A percentile compares a stretch with the other conserved stretches of the same genome.
Conservation (phyloP, 2,113 vertebrate genomes). For the Struthio camelus region DNA sequence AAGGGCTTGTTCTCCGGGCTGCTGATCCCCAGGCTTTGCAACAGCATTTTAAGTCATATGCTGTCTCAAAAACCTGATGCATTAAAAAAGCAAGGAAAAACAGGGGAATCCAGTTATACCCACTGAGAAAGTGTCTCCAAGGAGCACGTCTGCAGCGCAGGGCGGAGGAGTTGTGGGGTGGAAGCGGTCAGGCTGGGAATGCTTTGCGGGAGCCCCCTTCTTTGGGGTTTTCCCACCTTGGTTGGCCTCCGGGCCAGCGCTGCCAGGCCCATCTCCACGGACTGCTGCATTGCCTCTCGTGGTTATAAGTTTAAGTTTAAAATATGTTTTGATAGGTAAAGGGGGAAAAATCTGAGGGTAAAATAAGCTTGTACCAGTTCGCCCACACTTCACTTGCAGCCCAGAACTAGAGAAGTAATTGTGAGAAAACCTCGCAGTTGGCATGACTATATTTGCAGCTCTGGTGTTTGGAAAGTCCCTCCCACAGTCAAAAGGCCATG, state of each 20-base stretch:
- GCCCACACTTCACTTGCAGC: accelerated
- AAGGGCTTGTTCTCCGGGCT: neutral
- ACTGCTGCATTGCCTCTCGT: neutral
- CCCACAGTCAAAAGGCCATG: no score
- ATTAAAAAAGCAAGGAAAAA: neutral
- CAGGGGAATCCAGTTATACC: neutral
- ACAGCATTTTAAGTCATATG: neutral
- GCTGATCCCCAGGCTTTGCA: neutral
- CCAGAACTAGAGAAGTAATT: neutral
- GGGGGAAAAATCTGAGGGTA: no score
- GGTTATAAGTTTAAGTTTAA: neutral
- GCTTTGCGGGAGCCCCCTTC: neutral
- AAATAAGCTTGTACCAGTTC: neutral
- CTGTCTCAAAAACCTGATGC: neutral
- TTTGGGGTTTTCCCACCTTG: neutral
- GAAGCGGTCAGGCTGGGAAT: neutral
- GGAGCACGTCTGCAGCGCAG: neutral
- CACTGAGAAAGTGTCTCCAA: neutral
- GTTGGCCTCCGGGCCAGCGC: neutral
- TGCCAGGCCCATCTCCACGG: neutral
- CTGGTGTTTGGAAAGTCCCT: neutral
- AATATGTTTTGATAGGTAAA: neutral
- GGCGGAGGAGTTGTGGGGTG: neutral
- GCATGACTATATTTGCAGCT: accelerated
- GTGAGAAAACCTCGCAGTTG: neutral